These are phyloP conservation scores for Chaunax sp. DNA, from an alignment of 2,797 vertebrate species.

Conservation along the genomic window DNA sequence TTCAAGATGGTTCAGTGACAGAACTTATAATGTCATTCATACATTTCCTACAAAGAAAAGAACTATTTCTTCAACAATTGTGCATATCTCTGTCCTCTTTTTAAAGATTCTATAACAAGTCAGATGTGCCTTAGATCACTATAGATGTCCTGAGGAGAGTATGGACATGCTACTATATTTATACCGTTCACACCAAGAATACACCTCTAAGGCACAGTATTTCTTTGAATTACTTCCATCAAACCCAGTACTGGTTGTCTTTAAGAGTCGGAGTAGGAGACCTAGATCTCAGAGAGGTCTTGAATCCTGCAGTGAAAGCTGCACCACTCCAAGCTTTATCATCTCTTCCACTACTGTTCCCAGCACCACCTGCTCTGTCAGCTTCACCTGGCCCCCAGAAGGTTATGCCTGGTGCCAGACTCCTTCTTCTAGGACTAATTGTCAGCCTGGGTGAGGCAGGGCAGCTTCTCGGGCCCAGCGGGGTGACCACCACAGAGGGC, in stretches of 20 bases:
- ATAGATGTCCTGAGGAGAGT: neutral
- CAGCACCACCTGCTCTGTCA: conserved; percentile 39
- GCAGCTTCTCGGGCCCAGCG: conserved; percentile 76
- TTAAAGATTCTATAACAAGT: conserved; percentile 8
- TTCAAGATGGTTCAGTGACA: conserved; percentile 25
- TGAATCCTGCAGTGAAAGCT: conserved; percentile 31
- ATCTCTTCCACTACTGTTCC: conserved; percentile 24
- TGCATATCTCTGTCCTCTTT: neutral
- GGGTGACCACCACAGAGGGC: conserved; percentile 89
- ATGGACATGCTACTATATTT: neutral
- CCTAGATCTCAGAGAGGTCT: conserved; percentile 64
- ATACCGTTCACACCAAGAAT: conserved; percentile 10
- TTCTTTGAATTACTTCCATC: conserved; percentile 46
- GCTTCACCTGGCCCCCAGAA: conserved; percentile 84
- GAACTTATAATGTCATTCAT: conserved; percentile 1
- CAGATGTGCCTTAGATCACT: conserved; percentile 30
- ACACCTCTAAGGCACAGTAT: conserved; percentile 70
- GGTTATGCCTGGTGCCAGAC: conserved; percentile 77
- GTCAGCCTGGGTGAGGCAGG: conserved; percentile 60
- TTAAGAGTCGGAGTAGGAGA: conserved; percentile 85
- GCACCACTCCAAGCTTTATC: conserved; percentile 7
- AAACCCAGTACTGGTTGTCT: conserved; percentile 90
- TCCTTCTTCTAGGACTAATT: conserved; percentile 60
- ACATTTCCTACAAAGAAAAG: neutral
- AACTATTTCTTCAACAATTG: conserved; percentile 11